Percentiles rank a stretch among this genome's conserved stretches.
phyloP scores from a whole-genome alignment of 2,888 invertebrate genomes.

The Orchesellides sinensis region DNA sequence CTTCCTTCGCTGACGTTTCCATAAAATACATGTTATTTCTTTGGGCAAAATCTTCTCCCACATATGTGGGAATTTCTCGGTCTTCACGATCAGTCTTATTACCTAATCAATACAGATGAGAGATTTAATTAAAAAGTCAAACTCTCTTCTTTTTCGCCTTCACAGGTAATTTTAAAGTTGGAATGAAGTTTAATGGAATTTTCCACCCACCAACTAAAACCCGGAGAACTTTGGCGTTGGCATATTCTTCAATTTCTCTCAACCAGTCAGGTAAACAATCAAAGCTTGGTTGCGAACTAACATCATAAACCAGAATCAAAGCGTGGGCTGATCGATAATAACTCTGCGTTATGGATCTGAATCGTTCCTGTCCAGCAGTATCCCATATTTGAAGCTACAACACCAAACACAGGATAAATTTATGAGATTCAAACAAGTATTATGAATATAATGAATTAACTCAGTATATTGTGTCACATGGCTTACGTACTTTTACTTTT shows the following conservation, averaged over 20 bases:
- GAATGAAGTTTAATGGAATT: neutral
- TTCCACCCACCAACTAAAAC: conserved; percentile 89
- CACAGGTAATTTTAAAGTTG: neutral
- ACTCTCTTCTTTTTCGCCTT: too few relatives aligned
- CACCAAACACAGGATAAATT: neutral
- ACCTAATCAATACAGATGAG: conserved; percentile 82
- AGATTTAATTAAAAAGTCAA: neutral
- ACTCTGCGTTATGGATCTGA: conserved; percentile 98
- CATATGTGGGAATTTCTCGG: conserved; percentile 95
- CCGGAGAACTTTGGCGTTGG: conserved; percentile 94
- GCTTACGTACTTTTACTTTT: conserved; percentile 89
- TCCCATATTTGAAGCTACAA: conserved; percentile 98
- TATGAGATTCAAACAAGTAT: too few relatives aligned
- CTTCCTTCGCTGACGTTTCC: conserved; percentile 98
- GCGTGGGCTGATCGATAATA: conserved; percentile 99
- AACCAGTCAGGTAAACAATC: conserved; percentile 98
- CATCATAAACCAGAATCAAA: conserved; percentile 97
- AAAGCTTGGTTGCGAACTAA: conserved; percentile 98
- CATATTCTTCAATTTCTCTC: conserved; percentile 97
- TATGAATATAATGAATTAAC: neutral
- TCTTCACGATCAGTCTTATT: conserved; percentile 99
- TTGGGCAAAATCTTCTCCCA: conserved; percentile 97
- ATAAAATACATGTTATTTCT: conserved; percentile 98
- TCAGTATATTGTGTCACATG: neutral
- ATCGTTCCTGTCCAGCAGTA: conserved; percentile 84